phyloP scores from a whole-genome alignment of 2,888 invertebrate species.

The Allygus modestus region DNA sequence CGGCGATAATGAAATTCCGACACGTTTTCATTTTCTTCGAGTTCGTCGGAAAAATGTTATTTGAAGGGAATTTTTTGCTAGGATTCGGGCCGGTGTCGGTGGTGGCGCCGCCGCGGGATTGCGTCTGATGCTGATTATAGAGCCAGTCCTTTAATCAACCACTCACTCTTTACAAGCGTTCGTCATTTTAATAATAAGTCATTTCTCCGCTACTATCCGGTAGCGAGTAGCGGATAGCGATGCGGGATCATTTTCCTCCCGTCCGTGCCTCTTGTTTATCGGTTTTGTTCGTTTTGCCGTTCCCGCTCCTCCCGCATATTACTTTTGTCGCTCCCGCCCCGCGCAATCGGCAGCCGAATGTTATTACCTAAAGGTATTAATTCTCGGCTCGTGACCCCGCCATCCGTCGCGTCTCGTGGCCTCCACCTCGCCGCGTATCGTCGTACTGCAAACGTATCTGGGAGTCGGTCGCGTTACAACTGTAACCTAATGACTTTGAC shows the following conservation, averaged over 20 bases:
- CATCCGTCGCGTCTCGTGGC: no score
- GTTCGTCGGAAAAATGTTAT: conserved; percentile 62
- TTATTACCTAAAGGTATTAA: conserved; percentile 32
- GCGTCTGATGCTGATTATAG: conserved; percentile 52
- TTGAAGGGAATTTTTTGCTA: conserved; percentile 58
- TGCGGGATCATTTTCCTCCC: conserved; percentile 9
- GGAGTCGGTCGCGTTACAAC: no score
- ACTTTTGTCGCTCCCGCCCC: conserved; percentile 32
- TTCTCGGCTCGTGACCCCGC: not conserved
- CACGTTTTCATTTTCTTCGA: conserved; percentile 63
- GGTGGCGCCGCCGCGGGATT: conserved; percentile 49
- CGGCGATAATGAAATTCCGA: conserved; percentile 63
- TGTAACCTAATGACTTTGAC: no score
- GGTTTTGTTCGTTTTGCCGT: conserved; percentile 47
- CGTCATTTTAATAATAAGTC: conserved; percentile 62
- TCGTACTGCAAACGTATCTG: no score
- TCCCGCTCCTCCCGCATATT: conserved; percentile 41
- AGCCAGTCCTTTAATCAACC: conserved; percentile 58
- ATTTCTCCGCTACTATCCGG: conserved; percentile 53
- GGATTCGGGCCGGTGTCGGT: conserved; percentile 42
- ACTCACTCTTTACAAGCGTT: conserved; percentile 61
- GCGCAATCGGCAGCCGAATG: conserved; percentile 14
- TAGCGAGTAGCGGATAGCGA: conserved; percentile 23
- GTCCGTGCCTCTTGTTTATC: conserved; percentile 49
- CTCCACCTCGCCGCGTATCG: no score